phyloP scores from a whole-genome alignment of 2,797 vertebrate species.

The Aphelocoma californica region DNA sequence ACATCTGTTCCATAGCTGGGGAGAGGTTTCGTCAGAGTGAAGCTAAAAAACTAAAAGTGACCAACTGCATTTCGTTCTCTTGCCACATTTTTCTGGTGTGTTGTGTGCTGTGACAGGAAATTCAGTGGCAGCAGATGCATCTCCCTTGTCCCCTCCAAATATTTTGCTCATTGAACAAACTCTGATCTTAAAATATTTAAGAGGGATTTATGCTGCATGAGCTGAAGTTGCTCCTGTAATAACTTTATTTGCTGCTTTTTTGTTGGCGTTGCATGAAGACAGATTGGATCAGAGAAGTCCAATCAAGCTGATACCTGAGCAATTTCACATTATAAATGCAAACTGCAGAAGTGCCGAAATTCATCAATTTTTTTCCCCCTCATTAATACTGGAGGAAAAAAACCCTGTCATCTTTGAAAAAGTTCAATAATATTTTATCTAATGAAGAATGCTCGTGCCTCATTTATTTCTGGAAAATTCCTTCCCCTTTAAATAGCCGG shows the following conservation, averaged over 20 bases:
- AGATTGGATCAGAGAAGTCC: background rate
- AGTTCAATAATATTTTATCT: background rate
- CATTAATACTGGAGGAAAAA: background rate
- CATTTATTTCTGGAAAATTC: background rate
- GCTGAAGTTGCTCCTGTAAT: background rate
- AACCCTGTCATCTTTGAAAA: accelerated
- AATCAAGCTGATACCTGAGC: background rate
- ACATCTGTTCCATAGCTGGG: background rate
- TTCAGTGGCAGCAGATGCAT: background rate
- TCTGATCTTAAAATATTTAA: background rate
- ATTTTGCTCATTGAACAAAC: background rate
- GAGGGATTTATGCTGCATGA: background rate
- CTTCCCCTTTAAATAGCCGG: background rate
- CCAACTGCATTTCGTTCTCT: background rate
- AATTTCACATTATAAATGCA: background rate
- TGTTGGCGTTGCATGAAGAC: background rate
- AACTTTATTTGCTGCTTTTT: background rate
- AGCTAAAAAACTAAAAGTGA: background rate
- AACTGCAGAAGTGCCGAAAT: background rate
- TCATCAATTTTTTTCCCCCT: background rate
- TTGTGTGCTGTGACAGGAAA: background rate
- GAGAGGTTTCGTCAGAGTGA: background rate
- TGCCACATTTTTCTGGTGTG: background rate
- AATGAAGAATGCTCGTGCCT: background rate
- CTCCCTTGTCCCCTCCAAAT: background rate